Base-by-base conservation (phyloP, 2,797 vertebrate species). In the Argentina silus region DNA sequence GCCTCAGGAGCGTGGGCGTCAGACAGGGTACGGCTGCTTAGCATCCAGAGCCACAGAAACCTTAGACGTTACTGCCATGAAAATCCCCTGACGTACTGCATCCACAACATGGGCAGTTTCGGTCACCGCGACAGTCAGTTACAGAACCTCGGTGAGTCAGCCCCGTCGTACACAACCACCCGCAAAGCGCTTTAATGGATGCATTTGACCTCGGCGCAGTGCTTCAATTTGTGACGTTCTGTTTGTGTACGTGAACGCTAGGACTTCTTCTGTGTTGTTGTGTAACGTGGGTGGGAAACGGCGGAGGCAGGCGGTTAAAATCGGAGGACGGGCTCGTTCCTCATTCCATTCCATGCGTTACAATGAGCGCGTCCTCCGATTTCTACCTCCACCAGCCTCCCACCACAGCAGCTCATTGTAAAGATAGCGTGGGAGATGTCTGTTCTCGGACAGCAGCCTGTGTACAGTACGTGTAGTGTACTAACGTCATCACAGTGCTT, bases 101-200 rank as follows among this genome's bases (percentile, higher is more conserved):
- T 36, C 27, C 47, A 82, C 66, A 85, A 86, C 74, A 11, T 72
- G 78, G 81, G 60, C 27, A 79, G 67, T 65, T 47, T 59, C 15
- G 83, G 83, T 81, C 86, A 17, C 4, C 5, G 2, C 53, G 15
- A 88, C 85, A 8, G 15, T 56, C 5, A 86, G 85, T 69, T 75
- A 67, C 55, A n/a, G 9, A 57, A 57, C 60, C 21, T 9, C 56
- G 47, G 23, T 42, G 14, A 27, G 15, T 14, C 17, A n/a, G 10
- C 17, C 5, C 21, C 10, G 14, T 4, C 21, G 11, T 15, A 2
- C 17, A 19, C 14, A 11, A 60, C 43, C 19, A 47, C 14, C 10
- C 4, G 27, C 85, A 90, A 91, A 93, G 92, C 90, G 90, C 89
- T 91, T 85, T 50, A 23, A 3, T 36, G 27, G 27, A 36, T 36